Evolutionary conservation across 2,888 invertebrate genomes (phyloP).

Genomic region (Cosmia pyralina): DNA sequence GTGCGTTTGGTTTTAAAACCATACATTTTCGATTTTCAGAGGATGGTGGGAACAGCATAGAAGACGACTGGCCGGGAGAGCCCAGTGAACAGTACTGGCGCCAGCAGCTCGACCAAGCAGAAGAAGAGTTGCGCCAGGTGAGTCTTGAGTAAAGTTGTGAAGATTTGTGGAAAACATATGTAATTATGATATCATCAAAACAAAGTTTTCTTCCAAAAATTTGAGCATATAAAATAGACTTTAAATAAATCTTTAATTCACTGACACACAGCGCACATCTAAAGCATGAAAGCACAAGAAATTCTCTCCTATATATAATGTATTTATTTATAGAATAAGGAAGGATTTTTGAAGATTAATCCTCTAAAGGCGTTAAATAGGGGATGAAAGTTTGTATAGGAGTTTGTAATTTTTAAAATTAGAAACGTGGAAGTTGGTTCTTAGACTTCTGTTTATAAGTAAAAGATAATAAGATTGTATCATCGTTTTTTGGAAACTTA

Average conservation of each 20-base stretch:
- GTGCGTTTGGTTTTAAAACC: not conserved
- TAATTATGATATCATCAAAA: not conserved
- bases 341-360: not conserved
- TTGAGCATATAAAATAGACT: not conserved
- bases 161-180: not conserved
- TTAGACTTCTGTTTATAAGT: not conserved
- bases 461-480: not conserved
- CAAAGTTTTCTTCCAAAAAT: not conserved
- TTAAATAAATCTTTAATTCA: constrained; percentile 3
- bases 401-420: not conserved
- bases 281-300: not conserved
- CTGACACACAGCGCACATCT: not conserved
- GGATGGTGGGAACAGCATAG: constrained; percentile 85
- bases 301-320: not conserved
- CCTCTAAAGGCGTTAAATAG: too few species aligned
- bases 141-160: constrained; percentile 19
- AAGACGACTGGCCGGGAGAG: constrained; percentile 88
- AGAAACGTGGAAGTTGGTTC: not conserved
- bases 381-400: not conserved
- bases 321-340: not conserved
- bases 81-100: constrained; percentile 90
- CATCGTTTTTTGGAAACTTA: not conserved
- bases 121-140: constrained; percentile 87
- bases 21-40: constrained; percentile 71
- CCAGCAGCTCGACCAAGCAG: constrained; percentile 86